Percentiles rank a stretch among this genome's conserved stretches.
phyloP scores from a whole-genome alignment of 2,888 invertebrate species.

The Lasioglossum calceatum region DNA sequence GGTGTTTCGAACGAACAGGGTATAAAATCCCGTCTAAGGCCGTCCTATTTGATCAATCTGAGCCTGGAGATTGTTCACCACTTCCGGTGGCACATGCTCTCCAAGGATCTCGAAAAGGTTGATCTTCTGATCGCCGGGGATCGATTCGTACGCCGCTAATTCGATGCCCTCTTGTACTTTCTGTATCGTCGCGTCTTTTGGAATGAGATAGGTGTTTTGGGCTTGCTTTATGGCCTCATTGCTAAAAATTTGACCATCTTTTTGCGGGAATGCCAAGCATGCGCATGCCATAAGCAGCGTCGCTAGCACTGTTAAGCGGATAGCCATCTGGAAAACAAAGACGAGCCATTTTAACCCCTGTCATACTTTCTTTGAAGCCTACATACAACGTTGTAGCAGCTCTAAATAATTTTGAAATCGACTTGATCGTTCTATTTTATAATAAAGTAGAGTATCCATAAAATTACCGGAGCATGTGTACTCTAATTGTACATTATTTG shows the following conservation, averaged over 20 bases:
- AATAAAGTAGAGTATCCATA: neutral
- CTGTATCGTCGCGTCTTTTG: conserved; percentile 95
- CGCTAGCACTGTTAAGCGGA: conserved; percentile 39
- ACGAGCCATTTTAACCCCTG: neutral
- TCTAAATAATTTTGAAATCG: neutral
- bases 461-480: neutral
- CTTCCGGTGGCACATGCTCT: conserved; percentile 94
- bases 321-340: conserved; percentile 55
- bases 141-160: conserved; percentile 93
- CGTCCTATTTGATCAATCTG: conserved; percentile 94
- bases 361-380: neutral
- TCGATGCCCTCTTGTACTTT: conserved; percentile 95
- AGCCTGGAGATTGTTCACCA: conserved; percentile 93
- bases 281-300: conserved; percentile 66
- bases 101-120: conserved; percentile 94
- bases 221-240: conserved; percentile 95
- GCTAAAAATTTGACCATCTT: conserved; percentile 93
- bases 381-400: too few relatives aligned
- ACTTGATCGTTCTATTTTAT: neutral
- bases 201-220: conserved; percentile 93
- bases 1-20: neutral
- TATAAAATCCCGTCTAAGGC: conserved; percentile 83
- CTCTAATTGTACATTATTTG: neutral
- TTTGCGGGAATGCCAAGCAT: conserved; percentile 87
- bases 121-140: conserved; percentile 93